These are phyloP conservation scores for Tineola bisselliella DNA, from an alignment of 2,888 invertebrate species.

Conservation along the genomic window DNA sequence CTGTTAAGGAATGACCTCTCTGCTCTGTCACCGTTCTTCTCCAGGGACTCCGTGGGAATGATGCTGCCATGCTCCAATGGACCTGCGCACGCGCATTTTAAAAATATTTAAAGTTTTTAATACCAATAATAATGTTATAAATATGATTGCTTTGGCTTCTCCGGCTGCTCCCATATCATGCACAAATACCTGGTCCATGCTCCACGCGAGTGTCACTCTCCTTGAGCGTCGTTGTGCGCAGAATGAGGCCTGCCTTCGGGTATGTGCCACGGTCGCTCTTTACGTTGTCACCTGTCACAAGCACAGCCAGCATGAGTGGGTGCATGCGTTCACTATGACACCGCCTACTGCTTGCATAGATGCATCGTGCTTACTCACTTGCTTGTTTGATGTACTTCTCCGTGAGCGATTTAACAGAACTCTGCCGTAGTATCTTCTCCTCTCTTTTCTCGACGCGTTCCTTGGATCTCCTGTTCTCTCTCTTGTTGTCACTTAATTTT, in stretches of 20 bases:
- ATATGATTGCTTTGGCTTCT: too few species aligned
- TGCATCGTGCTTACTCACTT: neutral
- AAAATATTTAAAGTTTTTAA: too few species aligned
- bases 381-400: slow-evolving; percentile 64
- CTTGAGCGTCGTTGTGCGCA: slow-evolving; percentile 71
- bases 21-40: neutral
- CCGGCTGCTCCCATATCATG: too few species aligned
- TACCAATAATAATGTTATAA: too few species aligned
- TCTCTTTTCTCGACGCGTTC: slow-evolving; percentile 24
- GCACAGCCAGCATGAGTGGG: too few species aligned
- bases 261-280: slow-evolving; percentile 68
- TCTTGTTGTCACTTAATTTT: neutral
- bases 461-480: slow-evolving; percentile 11
- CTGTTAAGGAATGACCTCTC: slow-evolving; percentile 75
- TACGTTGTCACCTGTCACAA: slow-evolving; percentile 54
- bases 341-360: too few species aligned
- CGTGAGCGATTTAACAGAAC: slow-evolving; percentile 80
- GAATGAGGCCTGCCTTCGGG: slow-evolving; percentile 79
- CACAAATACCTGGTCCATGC: neutral
- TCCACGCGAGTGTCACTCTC: slow-evolving; percentile 51
- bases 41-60: neutral
- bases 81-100: too few species aligned
- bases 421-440: slow-evolving; percentile 69
- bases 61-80: too few species aligned
- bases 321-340: too few species aligned